phyloP scores from a whole-genome alignment of 2,797 vertebrate species.

The Pygocentrus nattereri region DNA sequence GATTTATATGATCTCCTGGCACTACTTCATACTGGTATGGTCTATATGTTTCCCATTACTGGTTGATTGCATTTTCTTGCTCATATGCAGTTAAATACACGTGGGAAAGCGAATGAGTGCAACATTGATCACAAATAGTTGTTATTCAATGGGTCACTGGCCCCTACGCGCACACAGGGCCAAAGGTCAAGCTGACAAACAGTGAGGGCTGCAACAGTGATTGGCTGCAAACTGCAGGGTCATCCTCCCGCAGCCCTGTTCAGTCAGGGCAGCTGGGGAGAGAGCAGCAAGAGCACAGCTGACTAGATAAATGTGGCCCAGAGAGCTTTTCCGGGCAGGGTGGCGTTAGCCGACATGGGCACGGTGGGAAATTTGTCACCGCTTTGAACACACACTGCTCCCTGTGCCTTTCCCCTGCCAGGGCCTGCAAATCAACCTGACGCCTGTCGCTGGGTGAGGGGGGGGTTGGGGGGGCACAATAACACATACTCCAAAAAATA shows the following conservation, averaged over 20 bases:
- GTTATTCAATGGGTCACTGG: neutral
- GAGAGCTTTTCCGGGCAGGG: slow-evolving; percentile 24
- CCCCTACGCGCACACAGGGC: slow-evolving; percentile 13
- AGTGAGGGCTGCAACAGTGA: slow-evolving; percentile 25
- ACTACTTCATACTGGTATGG: neutral
- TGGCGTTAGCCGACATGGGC: slow-evolving; percentile 43
- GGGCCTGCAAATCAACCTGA: slow-evolving; percentile 30
- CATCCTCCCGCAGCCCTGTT: neutral
- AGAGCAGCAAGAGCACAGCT: neutral
- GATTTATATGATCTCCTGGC: neutral
- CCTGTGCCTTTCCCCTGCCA: slow-evolving; percentile 25
- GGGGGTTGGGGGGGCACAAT: slow-evolving; percentile 15
- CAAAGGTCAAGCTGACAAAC: slow-evolving; percentile 49
- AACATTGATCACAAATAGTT: neutral
- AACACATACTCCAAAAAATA: slow-evolving; percentile 32
- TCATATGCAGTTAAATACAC: slow-evolving; percentile 5
- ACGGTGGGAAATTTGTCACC: slow-evolving; percentile 21
- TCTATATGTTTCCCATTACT: neutral
- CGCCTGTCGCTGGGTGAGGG: neutral
- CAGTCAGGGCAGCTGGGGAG: neutral
- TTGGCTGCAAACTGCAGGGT: slow-evolving; percentile 16
- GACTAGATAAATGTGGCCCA: slow-evolving; percentile 46
- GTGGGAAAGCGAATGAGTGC: slow-evolving; percentile 7
- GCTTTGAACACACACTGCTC: slow-evolving; percentile 22
- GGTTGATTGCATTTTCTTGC: neutral